These are phyloP conservation scores for Bombus confusus DNA, from an alignment of 1,140 invertebrate genomes.

Conservation along the genomic window DNA sequence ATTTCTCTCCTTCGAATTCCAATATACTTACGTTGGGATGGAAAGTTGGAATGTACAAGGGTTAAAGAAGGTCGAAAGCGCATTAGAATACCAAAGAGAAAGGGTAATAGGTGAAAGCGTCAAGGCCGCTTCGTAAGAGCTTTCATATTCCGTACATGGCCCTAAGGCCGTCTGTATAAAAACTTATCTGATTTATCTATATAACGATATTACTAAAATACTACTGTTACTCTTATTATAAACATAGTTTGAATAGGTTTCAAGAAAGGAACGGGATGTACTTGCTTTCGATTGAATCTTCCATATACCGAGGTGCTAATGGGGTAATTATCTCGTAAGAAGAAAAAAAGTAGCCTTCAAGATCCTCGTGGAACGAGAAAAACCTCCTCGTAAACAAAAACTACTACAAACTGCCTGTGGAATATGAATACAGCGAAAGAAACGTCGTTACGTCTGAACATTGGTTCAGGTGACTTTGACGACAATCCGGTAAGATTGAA, in stretches of 20 bases:
- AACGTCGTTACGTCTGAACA: not conserved
- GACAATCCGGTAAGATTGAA: not conserved
- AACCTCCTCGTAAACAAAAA: not conserved
- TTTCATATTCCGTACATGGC: not conserved
- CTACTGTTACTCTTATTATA: no score
- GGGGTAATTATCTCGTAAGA: not conserved
- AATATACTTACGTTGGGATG: not conserved
- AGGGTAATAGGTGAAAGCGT: constrained; percentile 1
- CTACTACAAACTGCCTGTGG: no score
- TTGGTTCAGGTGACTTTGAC: not conserved
- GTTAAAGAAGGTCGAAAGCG: constrained; percentile 1
- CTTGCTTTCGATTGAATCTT: not conserved
- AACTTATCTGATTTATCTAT: not conserved
- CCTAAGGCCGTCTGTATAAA: no score
- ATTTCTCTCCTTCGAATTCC: constrained; percentile 17
- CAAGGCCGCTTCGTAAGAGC: not conserved
- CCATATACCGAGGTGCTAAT: not conserved
- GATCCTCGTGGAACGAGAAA: not conserved
- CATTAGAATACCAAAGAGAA: constrained; percentile 8
- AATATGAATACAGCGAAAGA: not conserved
- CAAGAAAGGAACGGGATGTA: not conserved
- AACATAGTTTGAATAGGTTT: not conserved
- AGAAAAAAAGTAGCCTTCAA: not conserved
- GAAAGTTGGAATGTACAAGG: not conserved
- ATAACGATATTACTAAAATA: not conserved